Base-by-base conservation (phyloP, 2,888 invertebrate genomes). In the Himalopsyche japonica region DNA sequence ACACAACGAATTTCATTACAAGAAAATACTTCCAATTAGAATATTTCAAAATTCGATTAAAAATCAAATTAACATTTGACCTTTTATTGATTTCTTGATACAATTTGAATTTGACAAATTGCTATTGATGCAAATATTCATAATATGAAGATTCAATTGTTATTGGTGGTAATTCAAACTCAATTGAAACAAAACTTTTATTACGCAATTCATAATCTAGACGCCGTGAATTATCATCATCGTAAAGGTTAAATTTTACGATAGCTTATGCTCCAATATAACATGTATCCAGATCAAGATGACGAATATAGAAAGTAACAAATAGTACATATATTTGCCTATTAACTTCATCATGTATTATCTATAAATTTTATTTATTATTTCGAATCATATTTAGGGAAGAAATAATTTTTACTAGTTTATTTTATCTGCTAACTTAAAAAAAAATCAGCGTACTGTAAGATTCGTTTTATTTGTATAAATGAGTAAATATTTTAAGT, bases 161-260 rank as follows among this genome's bases (percentile, higher is more conserved):
- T 57, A 57, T 57, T 57, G 57, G 20, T n/a, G 7, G 57, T 57
- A 57, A 57, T 57, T 57, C 57, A 57, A 24, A 57, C n/a, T 57
- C 24, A 24, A 57, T 57, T 57, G 8, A 20, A 57, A 57, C 20
- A 8, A 20, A 20, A 57, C 70, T 30, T 27, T 70, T 27, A 70
- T 70, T 70, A 80, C 80, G 80, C 80, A 78, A 82, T 83, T 64
- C 78, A 64, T 30, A 12, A 34, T 84, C 83, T 76, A 86, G 84
- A 86, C 84, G 86, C 82, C 86, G 82, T 82, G 86, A 84, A 86
- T 86, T 84, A 84, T 81, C 48, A 84, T 81, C 48, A 80, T 47
- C 80, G 27, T 37, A 86, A 86, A 86, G 86, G 86, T 86, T 82
- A 82, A 34, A 80, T 10, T 57, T 80, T 27, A 15, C 70, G 27